phyloP scores from a whole-genome alignment of 2,113 vertebrate genomes.

The Tachysurus vachellii region DNA sequence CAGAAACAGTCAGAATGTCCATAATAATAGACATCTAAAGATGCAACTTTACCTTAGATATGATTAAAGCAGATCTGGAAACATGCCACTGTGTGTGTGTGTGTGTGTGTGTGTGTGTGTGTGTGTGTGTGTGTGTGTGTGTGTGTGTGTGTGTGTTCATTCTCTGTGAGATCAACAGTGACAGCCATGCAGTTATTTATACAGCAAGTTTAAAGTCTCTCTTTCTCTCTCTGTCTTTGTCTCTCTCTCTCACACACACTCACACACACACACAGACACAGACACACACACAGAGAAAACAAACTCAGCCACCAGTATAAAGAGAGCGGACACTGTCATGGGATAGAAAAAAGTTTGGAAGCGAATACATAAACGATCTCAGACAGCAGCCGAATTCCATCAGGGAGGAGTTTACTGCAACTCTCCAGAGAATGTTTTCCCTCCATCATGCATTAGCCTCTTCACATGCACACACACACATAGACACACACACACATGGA shows the following conservation, averaged over 20 bases:
- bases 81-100: background rate
- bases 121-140: background rate
- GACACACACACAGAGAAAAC: constrained; percentile 22
- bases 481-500: constrained; percentile 50
- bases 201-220: constrained; percentile 18
- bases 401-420: constrained; percentile 45
- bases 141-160: background rate
- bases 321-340: constrained; percentile 2
- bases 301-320: constrained; percentile 11
- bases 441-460: constrained; percentile 57
- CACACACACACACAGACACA: constrained; percentile 9
- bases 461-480: constrained; percentile 36
- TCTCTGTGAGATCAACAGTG: background rate
- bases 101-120: background rate
- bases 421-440: constrained; percentile 48
- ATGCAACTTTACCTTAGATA: background rate
- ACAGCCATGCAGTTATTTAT: constrained; percentile 29
- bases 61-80: background rate
- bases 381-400: constrained; percentile 24
- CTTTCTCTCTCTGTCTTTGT: background rate
- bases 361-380: background rate
- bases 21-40: background rate
- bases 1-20: background rate
- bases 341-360: background rate
- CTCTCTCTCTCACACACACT: background rate